phyloP scores from a whole-genome alignment of 2,113 vertebrate genomes.

The Recurvirostra avosetta region DNA sequence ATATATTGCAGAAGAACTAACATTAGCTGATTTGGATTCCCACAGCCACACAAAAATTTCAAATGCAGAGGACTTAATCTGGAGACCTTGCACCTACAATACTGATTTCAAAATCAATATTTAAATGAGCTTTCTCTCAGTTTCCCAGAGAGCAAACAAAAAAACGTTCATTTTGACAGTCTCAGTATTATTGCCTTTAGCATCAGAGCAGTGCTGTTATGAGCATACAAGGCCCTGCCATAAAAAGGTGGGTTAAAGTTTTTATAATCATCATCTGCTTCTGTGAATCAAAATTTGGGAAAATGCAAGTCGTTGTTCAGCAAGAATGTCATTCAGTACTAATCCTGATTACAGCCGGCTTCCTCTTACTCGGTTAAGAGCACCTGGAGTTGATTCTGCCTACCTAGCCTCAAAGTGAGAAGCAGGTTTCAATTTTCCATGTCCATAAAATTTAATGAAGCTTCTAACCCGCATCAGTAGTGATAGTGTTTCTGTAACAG shows the following conservation, averaged over 20 bases:
- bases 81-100: not conserved
- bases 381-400: not conserved
- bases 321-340: not conserved
- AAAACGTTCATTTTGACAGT: not conserved
- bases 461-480: not conserved
- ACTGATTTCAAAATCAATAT: not conserved
- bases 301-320: not conserved
- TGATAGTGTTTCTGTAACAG: not conserved
- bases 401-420: not conserved
- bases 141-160: not conserved
- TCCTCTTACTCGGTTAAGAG: not conserved
- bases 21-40: not conserved
- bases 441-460: not conserved
- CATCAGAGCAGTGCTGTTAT: not conserved
- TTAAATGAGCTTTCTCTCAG: not conserved
- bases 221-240: not conserved
- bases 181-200: not conserved
- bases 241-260: not conserved
- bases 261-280: not conserved
- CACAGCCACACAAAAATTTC: not conserved
- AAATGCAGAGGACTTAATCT: not conserved
- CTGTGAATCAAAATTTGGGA: not conserved
- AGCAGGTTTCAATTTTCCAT: not conserved
- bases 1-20: not conserved
- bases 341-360: not conserved